Conservation (phyloP, 2,113 vertebrate species). For the Oncorhynchus clarkii region DNA sequence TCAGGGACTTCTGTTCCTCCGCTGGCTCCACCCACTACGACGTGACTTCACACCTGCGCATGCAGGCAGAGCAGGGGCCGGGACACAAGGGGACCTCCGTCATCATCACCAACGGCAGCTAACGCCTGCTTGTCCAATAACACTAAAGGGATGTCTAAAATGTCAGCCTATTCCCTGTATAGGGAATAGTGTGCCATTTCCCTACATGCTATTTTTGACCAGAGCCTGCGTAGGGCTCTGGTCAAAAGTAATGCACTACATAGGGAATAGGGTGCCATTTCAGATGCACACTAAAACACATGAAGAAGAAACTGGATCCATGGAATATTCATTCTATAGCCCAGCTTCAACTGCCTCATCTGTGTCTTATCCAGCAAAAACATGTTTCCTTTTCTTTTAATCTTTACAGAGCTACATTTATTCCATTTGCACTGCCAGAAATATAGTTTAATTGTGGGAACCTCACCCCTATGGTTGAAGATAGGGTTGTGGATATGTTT, state of each 20-base stretch:
- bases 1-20: conserved; percentile 87
- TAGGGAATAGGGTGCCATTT: no score
- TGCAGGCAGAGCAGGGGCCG: conserved; percentile 85
- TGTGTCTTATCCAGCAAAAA: no score
- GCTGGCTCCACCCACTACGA: conserved; percentile 86
- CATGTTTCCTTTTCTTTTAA: neutral
- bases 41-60: conserved; percentile 87
- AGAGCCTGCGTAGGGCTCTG: neutral
- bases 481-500: neutral
- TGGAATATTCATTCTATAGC: neutral
- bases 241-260: no score
- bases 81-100: conserved; percentile 95
- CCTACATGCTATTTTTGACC: no score
- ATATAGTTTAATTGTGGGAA: neutral
- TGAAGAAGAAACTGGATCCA: no score
- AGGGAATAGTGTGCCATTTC: no score
- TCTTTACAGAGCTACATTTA: conserved; percentile 7
- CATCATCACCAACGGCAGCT: conserved; percentile 97
- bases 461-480: neutral
- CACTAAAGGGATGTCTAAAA: no score
- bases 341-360: neutral
- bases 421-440: conserved; percentile 41
- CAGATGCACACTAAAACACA: no score
- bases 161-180: no score
- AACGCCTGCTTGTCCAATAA: conserved; percentile 61